phyloP scores from a whole-genome alignment of 2,888 invertebrate species.

The Sesia apiformis region DNA sequence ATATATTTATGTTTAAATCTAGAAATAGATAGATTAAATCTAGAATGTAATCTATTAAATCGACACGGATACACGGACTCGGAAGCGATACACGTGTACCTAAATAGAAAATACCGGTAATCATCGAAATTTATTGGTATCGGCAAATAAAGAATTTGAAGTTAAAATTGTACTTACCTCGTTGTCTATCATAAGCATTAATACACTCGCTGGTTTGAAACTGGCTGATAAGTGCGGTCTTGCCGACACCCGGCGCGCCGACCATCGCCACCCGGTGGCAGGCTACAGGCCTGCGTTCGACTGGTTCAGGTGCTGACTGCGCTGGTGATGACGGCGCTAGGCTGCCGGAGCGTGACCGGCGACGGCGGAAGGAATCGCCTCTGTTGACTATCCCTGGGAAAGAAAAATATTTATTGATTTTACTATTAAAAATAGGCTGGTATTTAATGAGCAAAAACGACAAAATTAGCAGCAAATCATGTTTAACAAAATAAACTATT shows the following conservation, averaged over 20 bases:
- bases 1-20: too few species aligned
- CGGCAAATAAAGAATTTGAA: too few species aligned
- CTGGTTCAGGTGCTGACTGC: conserved; percentile 54
- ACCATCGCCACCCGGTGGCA: conserved; percentile 82
- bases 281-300: conserved; percentile 69
- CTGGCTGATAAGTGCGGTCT: conserved; percentile 89
- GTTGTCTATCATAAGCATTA: conserved; percentile 92
- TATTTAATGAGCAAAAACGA: too few species aligned
- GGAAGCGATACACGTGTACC: too few species aligned
- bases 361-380: conserved; percentile 93
- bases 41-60: too few species aligned
- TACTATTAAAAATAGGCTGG: too few species aligned
- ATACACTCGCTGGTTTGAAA: conserved; percentile 96
- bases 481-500: too few species aligned
- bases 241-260: conserved; percentile 87
- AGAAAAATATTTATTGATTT: not conserved
- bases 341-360: conserved; percentile 88
- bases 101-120: too few species aligned
- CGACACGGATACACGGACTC: too few species aligned
- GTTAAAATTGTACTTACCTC: conserved; percentile 63
- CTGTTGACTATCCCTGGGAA: conserved; percentile 90
- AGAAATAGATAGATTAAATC: too few species aligned
- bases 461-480: too few species aligned
- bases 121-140: too few species aligned
- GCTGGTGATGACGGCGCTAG: conserved; percentile 77